A percentile compares a stretch with the other conserved stretches of the same genome.
Conservation (phyloP, 2,888 invertebrate genomes). For the Euphydryas editha region DNA sequence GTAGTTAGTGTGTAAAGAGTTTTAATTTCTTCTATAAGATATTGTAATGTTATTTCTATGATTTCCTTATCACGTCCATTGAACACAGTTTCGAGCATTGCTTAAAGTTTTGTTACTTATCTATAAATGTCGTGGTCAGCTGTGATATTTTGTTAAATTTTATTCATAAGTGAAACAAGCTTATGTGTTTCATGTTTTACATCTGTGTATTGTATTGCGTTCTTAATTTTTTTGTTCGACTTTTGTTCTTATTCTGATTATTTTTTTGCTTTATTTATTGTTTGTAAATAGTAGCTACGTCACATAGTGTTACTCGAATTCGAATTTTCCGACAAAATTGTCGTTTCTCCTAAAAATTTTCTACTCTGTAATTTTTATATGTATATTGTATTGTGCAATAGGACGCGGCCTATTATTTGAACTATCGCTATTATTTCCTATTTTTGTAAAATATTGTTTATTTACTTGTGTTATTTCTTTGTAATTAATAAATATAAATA, state of each 20-base stretch:
- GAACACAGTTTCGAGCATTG: conserved; percentile 48
- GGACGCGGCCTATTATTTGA: conserved; percentile 68
- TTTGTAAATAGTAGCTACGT: conserved; percentile 74
- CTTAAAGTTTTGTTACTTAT: conserved; percentile 64
- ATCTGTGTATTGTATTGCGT: conserved; percentile 51
- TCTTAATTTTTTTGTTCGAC: conserved; percentile 50
- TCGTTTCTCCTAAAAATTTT: conserved; percentile 49
- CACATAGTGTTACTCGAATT: conserved; percentile 60
- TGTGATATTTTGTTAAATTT: conserved; percentile 84
- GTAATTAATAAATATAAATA: conserved; percentile 75
- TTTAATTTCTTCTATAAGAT: conserved; percentile 51
- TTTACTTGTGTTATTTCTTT: conserved; percentile 80
- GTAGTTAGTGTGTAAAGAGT: conserved; percentile 62
- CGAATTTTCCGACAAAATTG: conserved; percentile 52
- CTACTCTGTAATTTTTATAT: conserved; percentile 39
- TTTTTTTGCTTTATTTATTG: conserved; percentile 80
- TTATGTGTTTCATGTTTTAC: conserved; percentile 60
- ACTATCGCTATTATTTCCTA: conserved; percentile 54
- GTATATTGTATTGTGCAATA: conserved; percentile 73
- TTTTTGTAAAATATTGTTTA: conserved; percentile 71
- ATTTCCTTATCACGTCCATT: conserved; percentile 31
- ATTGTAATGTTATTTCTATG: conserved; percentile 40
- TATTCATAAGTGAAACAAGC: conserved; percentile 73
- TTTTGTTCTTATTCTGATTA: conserved; percentile 60
- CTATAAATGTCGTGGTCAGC: conserved; percentile 80